phyloP scores from a whole-genome alignment of 2,888 invertebrate species.

The Nomada ferruginata region DNA sequence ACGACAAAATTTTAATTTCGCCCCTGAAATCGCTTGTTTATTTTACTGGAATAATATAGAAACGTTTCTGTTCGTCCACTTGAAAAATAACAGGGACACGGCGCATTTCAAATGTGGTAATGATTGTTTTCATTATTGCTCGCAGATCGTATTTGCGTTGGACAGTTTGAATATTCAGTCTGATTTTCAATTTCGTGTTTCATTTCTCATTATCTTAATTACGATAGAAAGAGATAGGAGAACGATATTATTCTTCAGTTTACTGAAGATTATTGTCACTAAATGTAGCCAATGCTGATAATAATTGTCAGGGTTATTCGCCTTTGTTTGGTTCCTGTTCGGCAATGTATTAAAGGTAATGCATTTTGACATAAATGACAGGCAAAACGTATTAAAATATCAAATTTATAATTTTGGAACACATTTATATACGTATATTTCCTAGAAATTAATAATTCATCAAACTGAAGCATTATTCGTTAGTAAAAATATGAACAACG shows the following conservation, averaged over 20 bases:
- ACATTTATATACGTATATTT: too few species aligned
- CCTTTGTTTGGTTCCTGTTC: neutral
- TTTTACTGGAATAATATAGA: constrained; percentile 7
- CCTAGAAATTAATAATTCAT: too few species aligned
- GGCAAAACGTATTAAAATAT: too few species aligned
- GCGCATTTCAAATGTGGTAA: constrained; percentile 8
- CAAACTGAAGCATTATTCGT: too few species aligned
- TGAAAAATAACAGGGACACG: constrained; percentile 11
- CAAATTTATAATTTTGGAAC: too few species aligned
- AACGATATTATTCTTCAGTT: too few species aligned
- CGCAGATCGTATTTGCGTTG: neutral
- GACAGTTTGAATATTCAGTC: neutral
- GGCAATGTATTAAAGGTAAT: neutral
- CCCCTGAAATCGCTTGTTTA: neutral
- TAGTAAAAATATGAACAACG: neutral
- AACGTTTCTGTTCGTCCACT: neutral
- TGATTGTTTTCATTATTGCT: neutral
- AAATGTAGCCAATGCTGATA: neutral
- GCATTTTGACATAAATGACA: too few species aligned
- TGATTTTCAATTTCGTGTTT: neutral
- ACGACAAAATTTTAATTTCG: constrained; percentile 30
- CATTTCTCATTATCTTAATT: neutral
- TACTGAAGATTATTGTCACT: neutral
- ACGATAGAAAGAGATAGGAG: neutral
- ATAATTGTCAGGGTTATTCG: neutral